Evolutionary conservation across 2,797 vertebrate species (phyloP), one percentile per base, ranked within the genome.

Genomic region (Tenualosa ilisha): DNA sequence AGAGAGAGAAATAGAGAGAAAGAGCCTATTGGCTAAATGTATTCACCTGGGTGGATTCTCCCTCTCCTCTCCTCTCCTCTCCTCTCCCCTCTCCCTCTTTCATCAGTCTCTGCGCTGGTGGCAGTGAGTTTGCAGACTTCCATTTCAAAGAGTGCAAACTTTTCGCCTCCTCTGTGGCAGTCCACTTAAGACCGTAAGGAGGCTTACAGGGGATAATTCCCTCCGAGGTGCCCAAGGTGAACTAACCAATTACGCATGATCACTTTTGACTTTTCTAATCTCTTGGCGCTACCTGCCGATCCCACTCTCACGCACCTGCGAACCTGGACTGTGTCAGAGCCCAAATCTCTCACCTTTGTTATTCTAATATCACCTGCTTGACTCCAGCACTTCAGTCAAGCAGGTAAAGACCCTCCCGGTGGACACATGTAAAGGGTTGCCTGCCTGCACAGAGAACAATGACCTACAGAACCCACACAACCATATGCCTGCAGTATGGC

Each of bases 181-280:
- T 94, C 95, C 94, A 95, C 93, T 95, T 93, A 93, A 93, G 92
- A 94, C 92, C 91, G 88, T 92, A 90, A 91, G 92, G 89, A 92
- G 93, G 94, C 94, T 95, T 96, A 95, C 84, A 68, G 88, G 90
- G 94, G 93, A 95, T 95, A 91, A 95, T 92, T 92, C 93, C 90
- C 68, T 82, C 90, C 85, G 87, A 93, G 93, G 94, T 91, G 90
- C 93, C 93, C 2, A 91, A 93, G 94, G 94, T 94, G 94, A 95
- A 93, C 93, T 92, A 93, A 93, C 94, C 95, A 95, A 95, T 95
- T 95, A 95, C 94, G 91, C 92, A 89, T 94, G 93, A 94, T 96
- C 94, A 94, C 93, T 94, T 95, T 93, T 94, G 94, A 94, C 94
- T 94, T 92, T 92, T 93, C 92, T 95, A 96, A 96, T 95, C 95